Base-by-base conservation (phyloP, 2,888 invertebrate genomes). In the Sesia apiformis region DNA sequence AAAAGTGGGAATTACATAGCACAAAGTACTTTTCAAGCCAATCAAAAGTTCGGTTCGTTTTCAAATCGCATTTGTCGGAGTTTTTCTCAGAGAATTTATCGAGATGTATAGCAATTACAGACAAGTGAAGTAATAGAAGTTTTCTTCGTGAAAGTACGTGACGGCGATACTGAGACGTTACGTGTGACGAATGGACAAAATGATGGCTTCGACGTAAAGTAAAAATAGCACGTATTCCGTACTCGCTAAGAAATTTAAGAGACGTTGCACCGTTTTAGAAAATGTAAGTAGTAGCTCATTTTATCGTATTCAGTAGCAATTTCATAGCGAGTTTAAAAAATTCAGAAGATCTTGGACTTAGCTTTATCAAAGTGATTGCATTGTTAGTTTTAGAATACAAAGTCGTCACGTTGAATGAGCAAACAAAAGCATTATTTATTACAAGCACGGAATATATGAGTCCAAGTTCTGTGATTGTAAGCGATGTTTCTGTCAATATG, bases 161-260 rank as follows among this genome's bases (percentile, higher is more conserved):
- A 76, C 69, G 57, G 59, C 67, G 81, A 72, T 77, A 78, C 75
- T 64, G 72, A 81, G 73, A 73, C 69, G 70, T 68, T 77, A 84
- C 85, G 83, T 82, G 84, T 80, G 78, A 79, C 71, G 84, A 83
- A 84, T 84, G 70, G 74, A 72, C 70, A 78, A 82, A 66, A 70
- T 68, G 7, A 46, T 23, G 46, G 46, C 46, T 62, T 60, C 55
- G 7, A 8, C 46, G 23, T 46, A 46, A 46, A 46, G 23, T 46
- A 46, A 46, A 46, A 46, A 46, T 46, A 46, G 46, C 46, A 46
- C 46, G 46, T 46, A 8, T 46, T 46, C 46, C n/a, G 46, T 5
- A 46, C 4, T 46, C 46, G 46, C 46, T 46, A n/a, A 46, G 46
- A 46, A 46, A 72, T 76, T 71, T 69, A 57, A 62, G 54, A 69